phyloP scores from a whole-genome alignment of 2,797 vertebrate species.

The Serranus cabrilla region DNA sequence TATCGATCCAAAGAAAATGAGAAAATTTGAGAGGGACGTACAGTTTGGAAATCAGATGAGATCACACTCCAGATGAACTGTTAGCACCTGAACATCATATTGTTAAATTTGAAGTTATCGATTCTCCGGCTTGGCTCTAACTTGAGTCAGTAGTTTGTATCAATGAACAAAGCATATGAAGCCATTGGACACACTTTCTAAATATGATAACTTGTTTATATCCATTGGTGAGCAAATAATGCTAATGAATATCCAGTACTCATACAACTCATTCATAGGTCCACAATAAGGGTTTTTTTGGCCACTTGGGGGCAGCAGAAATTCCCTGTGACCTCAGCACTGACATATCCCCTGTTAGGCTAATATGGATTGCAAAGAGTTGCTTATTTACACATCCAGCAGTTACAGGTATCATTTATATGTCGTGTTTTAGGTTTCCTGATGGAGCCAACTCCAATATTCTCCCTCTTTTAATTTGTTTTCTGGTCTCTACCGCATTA shows the following conservation, averaged over 20 bases:
- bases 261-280: not conserved
- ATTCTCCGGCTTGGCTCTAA: not conserved
- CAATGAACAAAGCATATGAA: conserved; percentile 3
- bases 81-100: conserved; percentile 19
- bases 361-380: not conserved
- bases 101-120: conserved; percentile 9
- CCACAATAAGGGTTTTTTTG: not conserved
- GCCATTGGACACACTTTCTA: not conserved
- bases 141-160: conserved; percentile 20
- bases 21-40: conserved; percentile 37
- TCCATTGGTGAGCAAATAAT: not conserved
- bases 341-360: not conserved
- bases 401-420: too few species aligned
- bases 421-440: not conserved
- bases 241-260: not conserved
- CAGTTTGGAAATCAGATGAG: conserved; percentile 46
- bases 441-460: not conserved
- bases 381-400: not conserved
- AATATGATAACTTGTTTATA: conserved; percentile 14
- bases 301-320: not conserved
- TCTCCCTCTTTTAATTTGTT: not conserved
- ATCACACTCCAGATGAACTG: conserved; percentile 37
- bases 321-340: not conserved
- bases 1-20: conserved; percentile 72
- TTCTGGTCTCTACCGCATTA: not conserved